Evolutionary conservation across 2,888 invertebrate species (phyloP).

Genomic region (Lasioglossum marginatum): DNA sequence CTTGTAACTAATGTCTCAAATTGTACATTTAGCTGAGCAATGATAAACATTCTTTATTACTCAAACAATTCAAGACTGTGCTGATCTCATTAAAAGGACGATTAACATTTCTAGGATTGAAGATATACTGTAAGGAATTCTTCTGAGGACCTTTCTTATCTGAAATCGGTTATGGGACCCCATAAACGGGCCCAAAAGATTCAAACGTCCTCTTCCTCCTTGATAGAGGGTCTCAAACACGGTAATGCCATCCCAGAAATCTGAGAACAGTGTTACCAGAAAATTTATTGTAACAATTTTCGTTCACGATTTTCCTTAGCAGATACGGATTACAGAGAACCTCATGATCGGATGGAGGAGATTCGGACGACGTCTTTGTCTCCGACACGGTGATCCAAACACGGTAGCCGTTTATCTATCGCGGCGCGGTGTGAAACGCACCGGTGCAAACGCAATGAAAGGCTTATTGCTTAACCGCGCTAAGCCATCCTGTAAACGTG

Average conservation of each 20-base stretch:
- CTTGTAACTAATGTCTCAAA: neutral
- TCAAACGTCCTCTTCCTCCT: neutral
- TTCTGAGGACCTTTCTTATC: neutral
- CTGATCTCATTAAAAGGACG: neutral
- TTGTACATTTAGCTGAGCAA: neutral
- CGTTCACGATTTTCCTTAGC: neutral
- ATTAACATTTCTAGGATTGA: neutral
- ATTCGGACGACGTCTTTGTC: neutral
- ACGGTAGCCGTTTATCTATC: neutral
- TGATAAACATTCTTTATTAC: neutral
- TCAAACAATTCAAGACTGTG: neutral
- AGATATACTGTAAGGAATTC: neutral
- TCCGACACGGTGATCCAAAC: neutral
- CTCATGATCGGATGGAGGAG: neutral
- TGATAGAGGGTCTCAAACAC: neutral
- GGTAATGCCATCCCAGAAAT: neutral
- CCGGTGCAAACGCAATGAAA: constrained; percentile 29
- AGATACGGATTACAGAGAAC: neutral
- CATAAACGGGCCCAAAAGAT: neutral
- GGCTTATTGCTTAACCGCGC: constrained; percentile 48
- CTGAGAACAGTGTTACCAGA: neutral
- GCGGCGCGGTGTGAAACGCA: constrained; percentile 10
- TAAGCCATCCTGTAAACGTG: constrained; percentile 60
- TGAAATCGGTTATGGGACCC: neutral
- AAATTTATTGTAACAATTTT: neutral